Base-by-base conservation (phyloP, 2,888 invertebrate species). In the Hirtodrosophila duncani region DNA sequence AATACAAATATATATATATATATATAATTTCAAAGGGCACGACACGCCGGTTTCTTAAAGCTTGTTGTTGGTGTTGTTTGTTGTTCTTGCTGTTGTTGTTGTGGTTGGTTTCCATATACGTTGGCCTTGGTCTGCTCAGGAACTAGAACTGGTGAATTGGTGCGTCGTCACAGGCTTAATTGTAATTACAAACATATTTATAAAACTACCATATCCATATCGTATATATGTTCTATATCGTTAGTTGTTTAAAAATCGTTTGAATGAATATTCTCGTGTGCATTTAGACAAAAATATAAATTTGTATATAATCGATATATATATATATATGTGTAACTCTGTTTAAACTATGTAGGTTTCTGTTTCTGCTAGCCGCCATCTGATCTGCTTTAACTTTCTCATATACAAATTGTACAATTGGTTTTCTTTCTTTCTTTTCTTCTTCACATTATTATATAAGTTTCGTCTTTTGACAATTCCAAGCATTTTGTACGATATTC, bases 31-130 rank as follows among this genome's bases (percentile, higher is more conserved):
- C 8, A 36, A 44, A 46, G 43, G 48, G 29, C n/a, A 11, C 10
- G 17, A 43, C 67, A 11, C 38, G 50, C 29, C 55, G 52, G 33
- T 50, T 31, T 68, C 13, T 68, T 71, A 78, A 71, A 78, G 71
- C 71, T 71, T 74, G 27, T 49, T 42, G 17, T 55, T 43, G 17
- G 31, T 44, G 23, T 33, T 30, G 8, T 41, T 45, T 14, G 11
- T 18, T 38, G 31, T 45, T 43, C 39, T 46, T 56, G 20, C 36
- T 33, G 41, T 53, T 58, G 41, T 52, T 38, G 44, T 49, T 68
- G 50, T 23, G 33, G 56, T 48, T 51, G 45, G 45, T 44, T 50
- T 39, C 6, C n/a, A n/a, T n/a, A n/a, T n/a, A n/a, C n/a, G n/a
- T n/a, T n/a, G n/a, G n/a, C n/a, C n/a, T n/a, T n/a, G n/a, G n/a